Conservation (phyloP, 2,888 invertebrate species). For the Eristalinus sepulchralis region DNA sequence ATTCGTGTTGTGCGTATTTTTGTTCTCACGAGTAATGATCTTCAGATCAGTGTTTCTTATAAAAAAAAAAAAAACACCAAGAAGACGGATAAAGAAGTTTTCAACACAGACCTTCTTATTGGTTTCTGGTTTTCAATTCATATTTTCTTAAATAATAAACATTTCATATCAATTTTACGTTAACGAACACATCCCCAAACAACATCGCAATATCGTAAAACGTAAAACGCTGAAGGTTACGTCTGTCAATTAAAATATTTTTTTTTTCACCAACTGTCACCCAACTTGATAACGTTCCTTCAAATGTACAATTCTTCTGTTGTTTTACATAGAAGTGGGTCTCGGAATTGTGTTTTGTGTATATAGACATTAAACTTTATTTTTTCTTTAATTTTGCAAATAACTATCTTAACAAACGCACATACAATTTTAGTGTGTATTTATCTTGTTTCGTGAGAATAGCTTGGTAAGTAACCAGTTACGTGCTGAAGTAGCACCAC, state of each 20-base stretch:
- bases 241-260: conserved; percentile 30
- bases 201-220: conserved; percentile 41
- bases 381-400: conserved; percentile 36
- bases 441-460: not conserved
- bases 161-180: no score
- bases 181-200: conserved; percentile 11
- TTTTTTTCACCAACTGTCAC: conserved; percentile 36
- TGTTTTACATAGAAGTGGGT: conserved; percentile 15
- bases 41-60: no score
- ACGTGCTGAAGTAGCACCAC: not conserved
- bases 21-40: no score
- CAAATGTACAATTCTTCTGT: conserved; percentile 39
- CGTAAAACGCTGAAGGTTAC: conserved; percentile 51
- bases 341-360: not conserved
- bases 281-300: conserved; percentile 20
- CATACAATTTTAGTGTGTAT: not conserved
- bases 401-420: not conserved
- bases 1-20: no score
- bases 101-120: no score
- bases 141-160: no score
- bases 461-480: conserved; percentile 26
- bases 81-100: no score
- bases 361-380: not conserved
- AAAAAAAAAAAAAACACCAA: no score
- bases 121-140: no score